Conservation (phyloP, 2,888 invertebrate species). For the Pammene aurita region DNA sequence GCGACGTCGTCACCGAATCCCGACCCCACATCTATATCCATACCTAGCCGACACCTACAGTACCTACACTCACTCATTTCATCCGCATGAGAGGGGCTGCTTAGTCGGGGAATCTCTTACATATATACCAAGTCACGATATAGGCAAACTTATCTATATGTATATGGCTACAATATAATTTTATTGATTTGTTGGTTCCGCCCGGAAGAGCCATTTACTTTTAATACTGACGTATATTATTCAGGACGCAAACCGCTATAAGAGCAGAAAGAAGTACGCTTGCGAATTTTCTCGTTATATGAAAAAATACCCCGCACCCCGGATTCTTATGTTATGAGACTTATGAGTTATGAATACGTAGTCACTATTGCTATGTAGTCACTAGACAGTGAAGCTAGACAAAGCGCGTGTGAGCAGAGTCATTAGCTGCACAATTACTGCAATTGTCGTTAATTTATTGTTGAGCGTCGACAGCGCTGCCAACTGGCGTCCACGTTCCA, state of each 20-base stretch:
- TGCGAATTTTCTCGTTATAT: slow-evolving; percentile 1
- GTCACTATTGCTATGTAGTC: neutral
- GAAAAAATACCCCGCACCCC: neutral
- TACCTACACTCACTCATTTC: slow-evolving; percentile 54
- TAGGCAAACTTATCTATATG: slow-evolving; percentile 2
- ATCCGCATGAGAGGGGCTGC: slow-evolving; percentile 52
- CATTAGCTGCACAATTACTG: slow-evolving; percentile 80
- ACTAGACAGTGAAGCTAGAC: slow-evolving; percentile 25
- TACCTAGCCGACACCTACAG: slow-evolving; percentile 45
- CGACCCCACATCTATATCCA: slow-evolving; percentile 46
- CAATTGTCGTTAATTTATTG: slow-evolving; percentile 81
- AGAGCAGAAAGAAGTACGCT: slow-evolving; percentile 12
- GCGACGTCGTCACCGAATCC: slow-evolving; percentile 51
- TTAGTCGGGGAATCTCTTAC: slow-evolving; percentile 20
- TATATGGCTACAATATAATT: slow-evolving; percentile 27
- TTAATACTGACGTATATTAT: slow-evolving; percentile 21
- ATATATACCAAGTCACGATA: neutral
- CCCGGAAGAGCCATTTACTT: slow-evolving; percentile 33
- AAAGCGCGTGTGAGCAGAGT: slow-evolving; percentile 55
- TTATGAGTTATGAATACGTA: neutral
- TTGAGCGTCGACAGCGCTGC: slow-evolving; percentile 51
- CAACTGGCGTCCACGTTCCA: slow-evolving; percentile 1
- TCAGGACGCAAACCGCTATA: slow-evolving; percentile 15
- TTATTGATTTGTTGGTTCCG: slow-evolving; percentile 63
- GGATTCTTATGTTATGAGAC: neutral